phyloP scores from a whole-genome alignment of 2,113 vertebrate genomes.

The Malurus alboscapulatus region DNA sequence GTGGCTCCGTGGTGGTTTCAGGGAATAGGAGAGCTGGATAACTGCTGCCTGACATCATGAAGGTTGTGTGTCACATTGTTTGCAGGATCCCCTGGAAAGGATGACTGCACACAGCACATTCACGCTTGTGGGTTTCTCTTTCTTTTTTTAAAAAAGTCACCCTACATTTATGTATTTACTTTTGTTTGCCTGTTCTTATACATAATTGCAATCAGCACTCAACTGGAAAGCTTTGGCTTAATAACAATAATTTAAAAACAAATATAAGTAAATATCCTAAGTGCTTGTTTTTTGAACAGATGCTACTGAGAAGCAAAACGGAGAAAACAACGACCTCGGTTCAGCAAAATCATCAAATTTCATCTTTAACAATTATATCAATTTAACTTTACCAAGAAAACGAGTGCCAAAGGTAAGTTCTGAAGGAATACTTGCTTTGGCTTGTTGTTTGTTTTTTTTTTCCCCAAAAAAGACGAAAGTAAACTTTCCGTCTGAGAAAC shows the following conservation, averaged over 20 bases:
- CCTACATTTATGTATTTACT: not conserved
- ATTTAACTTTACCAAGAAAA: constrained; percentile 86
- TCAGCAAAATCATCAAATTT: constrained; percentile 76
- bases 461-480: not conserved
- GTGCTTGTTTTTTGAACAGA: constrained; percentile 56
- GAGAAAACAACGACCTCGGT: constrained; percentile 78
- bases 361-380: constrained; percentile 82
- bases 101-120: not conserved
- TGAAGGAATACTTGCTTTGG: not conserved
- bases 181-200: not conserved
- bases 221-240: not conserved
- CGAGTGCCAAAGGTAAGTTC: constrained; percentile 88
- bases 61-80: not conserved
- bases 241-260: not conserved
- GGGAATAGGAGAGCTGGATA: not conserved
- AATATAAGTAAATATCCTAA: not conserved
- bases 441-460: not conserved
- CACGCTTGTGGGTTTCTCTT: not conserved
- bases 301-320: constrained; percentile 74
- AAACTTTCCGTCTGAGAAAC: not conserved
- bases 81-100: not conserved
- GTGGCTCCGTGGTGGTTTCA: not conserved
- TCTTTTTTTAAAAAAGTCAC: not conserved
- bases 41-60: not conserved
- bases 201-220: not conserved